Evolutionary conservation across 2,797 vertebrate genomes (phyloP).

Genomic region (Melopsittacus undulatus): DNA sequence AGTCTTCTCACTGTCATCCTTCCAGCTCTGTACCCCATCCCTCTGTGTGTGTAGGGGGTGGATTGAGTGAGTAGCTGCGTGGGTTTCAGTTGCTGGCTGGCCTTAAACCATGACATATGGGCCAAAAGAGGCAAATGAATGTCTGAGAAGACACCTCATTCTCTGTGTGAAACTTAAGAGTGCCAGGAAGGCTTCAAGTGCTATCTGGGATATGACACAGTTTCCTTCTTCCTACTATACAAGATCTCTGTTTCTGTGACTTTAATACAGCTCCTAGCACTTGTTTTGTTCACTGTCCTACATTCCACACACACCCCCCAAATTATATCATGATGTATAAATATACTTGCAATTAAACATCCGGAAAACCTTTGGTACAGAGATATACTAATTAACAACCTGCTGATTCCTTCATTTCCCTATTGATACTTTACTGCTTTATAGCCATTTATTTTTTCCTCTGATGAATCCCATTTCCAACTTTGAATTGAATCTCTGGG

Average conservation of each 20-base stretch:
- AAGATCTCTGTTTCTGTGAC: neutral
- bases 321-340: neutral
- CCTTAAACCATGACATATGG: neutral
- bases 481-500: neutral
- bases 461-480: neutral
- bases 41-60: neutral
- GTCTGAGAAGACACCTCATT: neutral
- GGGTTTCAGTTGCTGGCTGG: neutral
- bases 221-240: neutral
- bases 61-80: neutral
- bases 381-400: conserved; percentile 43
- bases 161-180: neutral
- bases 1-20: neutral
- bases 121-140: neutral
- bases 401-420: conserved; percentile 48
- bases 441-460: neutral
- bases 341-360: conserved; percentile 1
- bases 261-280: neutral
- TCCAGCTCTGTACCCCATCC: neutral
- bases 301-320: neutral
- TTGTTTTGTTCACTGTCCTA: neutral
- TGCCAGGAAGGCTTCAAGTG: neutral
- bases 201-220: neutral
- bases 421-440: neutral
- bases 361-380: neutral